Evolutionary conservation across 2,888 invertebrate genomes (phyloP).

Genomic region (Leptopterna dolabrata): DNA sequence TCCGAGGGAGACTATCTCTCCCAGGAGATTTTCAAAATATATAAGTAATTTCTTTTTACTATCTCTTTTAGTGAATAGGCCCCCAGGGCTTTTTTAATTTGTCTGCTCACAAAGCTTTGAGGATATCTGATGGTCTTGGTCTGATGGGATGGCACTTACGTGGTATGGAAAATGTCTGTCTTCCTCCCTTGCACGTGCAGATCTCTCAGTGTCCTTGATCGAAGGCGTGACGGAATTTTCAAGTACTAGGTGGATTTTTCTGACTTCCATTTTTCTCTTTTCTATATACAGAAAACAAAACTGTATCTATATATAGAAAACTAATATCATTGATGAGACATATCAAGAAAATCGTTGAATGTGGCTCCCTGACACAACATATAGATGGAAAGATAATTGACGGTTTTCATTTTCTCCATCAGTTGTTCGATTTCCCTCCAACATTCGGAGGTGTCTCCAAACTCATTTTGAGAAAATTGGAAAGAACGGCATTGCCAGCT

Average conservation of each 20-base stretch:
- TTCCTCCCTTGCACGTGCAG: too few species aligned
- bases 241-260: too few species aligned
- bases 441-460: constrained; percentile 64
- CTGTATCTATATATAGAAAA: too few species aligned
- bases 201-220: not conserved
- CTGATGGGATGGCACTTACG: not conserved
- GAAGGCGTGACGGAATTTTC: not conserved
- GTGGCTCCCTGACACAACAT: constrained; percentile 54
- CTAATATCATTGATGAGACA: not conserved
- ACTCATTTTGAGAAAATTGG: too few species aligned
- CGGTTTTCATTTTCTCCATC: constrained; percentile 65
- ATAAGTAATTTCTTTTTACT: too few species aligned
- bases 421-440: constrained; percentile 63
- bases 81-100: constrained; percentile 64
- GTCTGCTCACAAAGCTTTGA: constrained; percentile 62
- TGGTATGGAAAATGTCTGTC: not conserved
- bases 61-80: too few species aligned
- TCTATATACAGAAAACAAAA: too few species aligned
- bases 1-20: too few species aligned
- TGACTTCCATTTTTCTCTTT: too few species aligned
- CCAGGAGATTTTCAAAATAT: too few species aligned
- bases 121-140: not conserved
- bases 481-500: not conserved
- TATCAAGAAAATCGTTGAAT: not conserved
- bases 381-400: constrained; percentile 64